These are phyloP conservation scores for Achatina immaculata DNA, from an alignment of 1,140 invertebrate genomes.

Conservation along the genomic window DNA sequence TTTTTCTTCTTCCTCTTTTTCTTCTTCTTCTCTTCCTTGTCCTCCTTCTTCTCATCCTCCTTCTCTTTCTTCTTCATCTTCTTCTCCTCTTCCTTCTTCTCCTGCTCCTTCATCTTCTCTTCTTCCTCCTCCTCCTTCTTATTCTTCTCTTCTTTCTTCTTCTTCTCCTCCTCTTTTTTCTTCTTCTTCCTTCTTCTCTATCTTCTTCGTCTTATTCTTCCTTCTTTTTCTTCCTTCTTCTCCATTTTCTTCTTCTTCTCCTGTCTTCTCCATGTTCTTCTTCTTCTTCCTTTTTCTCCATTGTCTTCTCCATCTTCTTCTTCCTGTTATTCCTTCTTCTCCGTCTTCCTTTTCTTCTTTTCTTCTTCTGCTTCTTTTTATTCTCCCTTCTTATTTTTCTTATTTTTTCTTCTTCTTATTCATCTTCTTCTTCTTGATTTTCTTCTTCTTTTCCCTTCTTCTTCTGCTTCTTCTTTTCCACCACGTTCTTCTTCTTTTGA, in stretches of 20 bases:
- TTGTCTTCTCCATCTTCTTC: not conserved
- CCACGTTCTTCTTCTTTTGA: too few relatives aligned
- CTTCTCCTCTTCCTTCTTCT: not conserved
- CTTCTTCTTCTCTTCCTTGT: not conserved
- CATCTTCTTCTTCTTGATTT: not conserved
- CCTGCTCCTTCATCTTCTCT: not conserved
- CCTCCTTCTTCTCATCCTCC: not conserved
- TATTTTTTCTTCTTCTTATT: not conserved
- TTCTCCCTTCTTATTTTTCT: not conserved
- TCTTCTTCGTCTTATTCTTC: not conserved
- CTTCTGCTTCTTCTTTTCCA: too few relatives aligned
- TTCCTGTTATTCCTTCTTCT: not conserved
- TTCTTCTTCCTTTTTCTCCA: not conserved
- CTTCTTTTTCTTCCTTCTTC: not conserved
- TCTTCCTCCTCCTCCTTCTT: too few relatives aligned
- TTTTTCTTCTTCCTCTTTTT: not conserved
- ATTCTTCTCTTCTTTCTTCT: not conserved
- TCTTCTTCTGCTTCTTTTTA: not conserved
- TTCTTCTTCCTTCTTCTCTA: not conserved
- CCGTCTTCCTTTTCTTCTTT: not conserved
- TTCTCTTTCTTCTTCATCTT: not conserved
- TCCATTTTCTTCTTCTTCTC: not conserved
- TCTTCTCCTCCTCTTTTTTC: not conserved
- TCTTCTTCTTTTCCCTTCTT: too few relatives aligned
- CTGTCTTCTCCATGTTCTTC: not conserved